Evolutionary conservation across 2,888 invertebrate species (phyloP).

Genomic region (Griposia aprilina): DNA sequence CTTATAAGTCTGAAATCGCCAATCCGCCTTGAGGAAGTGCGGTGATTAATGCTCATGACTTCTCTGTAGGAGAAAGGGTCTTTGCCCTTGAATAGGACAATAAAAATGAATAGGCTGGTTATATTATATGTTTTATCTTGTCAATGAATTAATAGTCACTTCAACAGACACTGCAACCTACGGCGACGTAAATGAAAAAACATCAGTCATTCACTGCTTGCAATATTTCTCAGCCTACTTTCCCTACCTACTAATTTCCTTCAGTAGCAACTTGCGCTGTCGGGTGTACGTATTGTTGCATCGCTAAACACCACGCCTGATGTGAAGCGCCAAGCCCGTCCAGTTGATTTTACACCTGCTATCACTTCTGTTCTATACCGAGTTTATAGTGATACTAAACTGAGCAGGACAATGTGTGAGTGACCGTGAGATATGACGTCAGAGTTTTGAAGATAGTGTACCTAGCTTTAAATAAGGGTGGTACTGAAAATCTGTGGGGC

Average conservation of each 20-base stretch:
- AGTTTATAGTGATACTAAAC: constrained; percentile 3
- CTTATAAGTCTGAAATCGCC: neutral
- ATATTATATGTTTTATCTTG: neutral
- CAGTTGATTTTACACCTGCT: constrained; percentile 65
- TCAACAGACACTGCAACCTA: neutral
- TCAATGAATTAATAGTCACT: neutral
- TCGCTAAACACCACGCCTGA: constrained; percentile 62
- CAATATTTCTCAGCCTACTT: constrained; percentile 35
- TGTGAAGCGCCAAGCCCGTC: constrained; percentile 52
- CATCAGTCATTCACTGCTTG: constrained; percentile 1
- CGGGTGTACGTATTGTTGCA: constrained; percentile 76
- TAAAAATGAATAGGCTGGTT: neutral
- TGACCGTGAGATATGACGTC: constrained; percentile 26
- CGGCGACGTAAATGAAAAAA: neutral
- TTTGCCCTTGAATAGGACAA: neutral
- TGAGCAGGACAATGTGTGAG: constrained; percentile 20
- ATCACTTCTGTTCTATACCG: constrained; percentile 47
- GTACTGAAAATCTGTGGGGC: neutral
- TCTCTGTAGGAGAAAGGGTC: too few species aligned
- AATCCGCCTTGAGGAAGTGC: neutral
- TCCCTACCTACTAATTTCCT: neutral
- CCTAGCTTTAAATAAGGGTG: neutral
- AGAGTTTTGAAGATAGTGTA: constrained; percentile 16
- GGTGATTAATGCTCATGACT: neutral
- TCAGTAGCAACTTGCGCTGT: constrained; percentile 66